Evolutionary conservation across 2,113 vertebrate species (phyloP).

Genomic region (Corythaixoides concolor): DNA sequence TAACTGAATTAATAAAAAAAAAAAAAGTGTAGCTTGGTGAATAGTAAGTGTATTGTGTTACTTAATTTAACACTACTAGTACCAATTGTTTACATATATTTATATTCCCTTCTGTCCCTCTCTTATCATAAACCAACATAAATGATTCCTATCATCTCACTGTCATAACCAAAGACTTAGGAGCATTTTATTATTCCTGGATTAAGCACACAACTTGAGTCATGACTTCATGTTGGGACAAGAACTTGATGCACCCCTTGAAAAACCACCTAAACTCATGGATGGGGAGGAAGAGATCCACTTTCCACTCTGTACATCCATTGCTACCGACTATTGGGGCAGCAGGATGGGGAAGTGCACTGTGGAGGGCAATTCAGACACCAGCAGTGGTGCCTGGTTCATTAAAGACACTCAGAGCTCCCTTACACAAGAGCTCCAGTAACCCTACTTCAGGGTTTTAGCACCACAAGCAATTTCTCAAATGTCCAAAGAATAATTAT

Average conservation of each 20-base stretch:
- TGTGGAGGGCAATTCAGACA: background rate
- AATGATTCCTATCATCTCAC: background rate
- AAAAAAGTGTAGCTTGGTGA: background rate
- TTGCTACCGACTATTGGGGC: background rate
- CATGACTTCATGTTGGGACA: background rate
- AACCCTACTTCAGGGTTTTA: background rate
- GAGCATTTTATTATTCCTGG: background rate
- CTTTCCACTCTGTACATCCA: background rate
- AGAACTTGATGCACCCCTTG: background rate
- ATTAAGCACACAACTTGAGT: background rate
- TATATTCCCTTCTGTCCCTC: background rate
- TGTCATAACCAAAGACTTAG: background rate
- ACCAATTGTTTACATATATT: background rate
- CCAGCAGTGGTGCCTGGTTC: background rate
- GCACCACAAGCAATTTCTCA: background rate
- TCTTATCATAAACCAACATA: background rate
- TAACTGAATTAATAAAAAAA: background rate
- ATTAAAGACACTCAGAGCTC: rapidly evolving
- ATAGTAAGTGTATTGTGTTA: background rate
- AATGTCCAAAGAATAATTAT: slow-evolving; percentile 11
- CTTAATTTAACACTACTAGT: background rate
- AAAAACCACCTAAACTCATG: background rate
- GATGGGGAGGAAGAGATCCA: background rate
- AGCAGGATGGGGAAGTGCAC: background rate
- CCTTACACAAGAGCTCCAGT: background rate